A percentile compares a stretch with the other conserved stretches of the same genome.
These are phyloP conservation scores for Myiozetetes cayanensis DNA, from an alignment of 2,113 vertebrate genomes.

Conservation along the genomic window DNA sequence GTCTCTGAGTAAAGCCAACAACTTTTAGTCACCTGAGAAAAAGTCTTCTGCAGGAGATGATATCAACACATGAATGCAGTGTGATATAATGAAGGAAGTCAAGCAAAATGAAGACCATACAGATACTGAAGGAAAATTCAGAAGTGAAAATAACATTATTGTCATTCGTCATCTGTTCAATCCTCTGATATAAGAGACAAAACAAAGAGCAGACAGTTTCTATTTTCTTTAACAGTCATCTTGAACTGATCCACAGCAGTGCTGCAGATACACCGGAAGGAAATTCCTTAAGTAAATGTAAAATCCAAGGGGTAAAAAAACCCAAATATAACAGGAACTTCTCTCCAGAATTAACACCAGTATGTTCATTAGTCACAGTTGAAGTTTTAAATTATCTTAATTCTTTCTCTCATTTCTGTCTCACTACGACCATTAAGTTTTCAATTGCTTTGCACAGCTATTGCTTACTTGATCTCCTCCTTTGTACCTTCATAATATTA, in stretches of 20 bases:
- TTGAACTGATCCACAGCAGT: background rate
- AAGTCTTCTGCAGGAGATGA: background rate
- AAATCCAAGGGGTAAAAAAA: rapidly evolving
- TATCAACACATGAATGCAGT: background rate
- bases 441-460: background rate
- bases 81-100: background rate
- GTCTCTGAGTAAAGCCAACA: background rate
- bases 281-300: background rate
- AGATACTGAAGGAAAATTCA: background rate
- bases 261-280: background rate
- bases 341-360: background rate
- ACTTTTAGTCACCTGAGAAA: background rate
- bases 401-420: background rate
- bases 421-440: background rate
- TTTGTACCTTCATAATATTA: background rate
- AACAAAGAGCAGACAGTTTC: background rate
- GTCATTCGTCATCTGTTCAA: background rate
- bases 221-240: background rate
- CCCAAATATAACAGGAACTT: background rate
- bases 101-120: background rate
- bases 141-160: background rate
- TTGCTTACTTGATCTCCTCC: background rate
- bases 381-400: background rate
- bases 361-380: background rate
- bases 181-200: background rate